Conservation (phyloP, 2,888 invertebrate species). For the Parochlus steinenii region DNA sequence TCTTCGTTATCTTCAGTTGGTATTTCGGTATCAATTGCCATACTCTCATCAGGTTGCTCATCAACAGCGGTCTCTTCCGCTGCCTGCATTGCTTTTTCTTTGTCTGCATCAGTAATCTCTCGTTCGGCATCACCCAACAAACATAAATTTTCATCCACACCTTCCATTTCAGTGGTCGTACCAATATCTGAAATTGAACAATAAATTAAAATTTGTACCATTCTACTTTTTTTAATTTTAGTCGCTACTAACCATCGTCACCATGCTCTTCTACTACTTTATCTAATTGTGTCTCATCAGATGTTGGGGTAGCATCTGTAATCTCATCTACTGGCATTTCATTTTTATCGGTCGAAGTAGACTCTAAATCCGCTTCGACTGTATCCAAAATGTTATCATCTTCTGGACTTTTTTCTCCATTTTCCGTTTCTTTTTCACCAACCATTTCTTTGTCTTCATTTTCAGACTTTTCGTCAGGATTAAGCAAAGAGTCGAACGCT, state of each 20-base stretch:
- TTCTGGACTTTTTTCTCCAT: slow-evolving; percentile 15
- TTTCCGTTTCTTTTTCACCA: slow-evolving; percentile 18
- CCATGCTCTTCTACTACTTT: slow-evolving; percentile 3
- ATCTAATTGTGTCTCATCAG: slow-evolving; percentile 9
- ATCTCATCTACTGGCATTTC: slow-evolving; percentile 14
- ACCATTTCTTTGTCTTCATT: slow-evolving; percentile 16
- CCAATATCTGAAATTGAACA: slow-evolving; percentile 6
- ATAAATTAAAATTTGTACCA: neutral
- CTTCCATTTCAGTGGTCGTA: slow-evolving; percentile 25
- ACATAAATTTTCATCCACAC: slow-evolving; percentile 50
- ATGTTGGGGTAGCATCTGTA: slow-evolving; percentile 11
- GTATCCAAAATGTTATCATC: slow-evolving; percentile 12
- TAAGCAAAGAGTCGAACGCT: no score
- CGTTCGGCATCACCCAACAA: slow-evolving; percentile 50
- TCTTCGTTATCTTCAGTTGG: slow-evolving; percentile 12
- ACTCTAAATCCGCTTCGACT: slow-evolving; percentile 15
- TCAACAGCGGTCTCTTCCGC: slow-evolving; percentile 27
- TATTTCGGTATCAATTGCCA: slow-evolving; percentile 1
- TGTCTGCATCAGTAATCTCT: slow-evolving; percentile 49
- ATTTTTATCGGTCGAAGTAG: slow-evolving; percentile 15
- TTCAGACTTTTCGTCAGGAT: slow-evolving; percentile 12
- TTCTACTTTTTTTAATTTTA: neutral
- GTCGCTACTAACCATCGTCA: neutral
- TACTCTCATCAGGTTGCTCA: slow-evolving; percentile 14
- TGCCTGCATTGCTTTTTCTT: slow-evolving; percentile 35